Base-by-base conservation (phyloP, 1,140 invertebrate species). In the Drosophila setifemur region DNA sequence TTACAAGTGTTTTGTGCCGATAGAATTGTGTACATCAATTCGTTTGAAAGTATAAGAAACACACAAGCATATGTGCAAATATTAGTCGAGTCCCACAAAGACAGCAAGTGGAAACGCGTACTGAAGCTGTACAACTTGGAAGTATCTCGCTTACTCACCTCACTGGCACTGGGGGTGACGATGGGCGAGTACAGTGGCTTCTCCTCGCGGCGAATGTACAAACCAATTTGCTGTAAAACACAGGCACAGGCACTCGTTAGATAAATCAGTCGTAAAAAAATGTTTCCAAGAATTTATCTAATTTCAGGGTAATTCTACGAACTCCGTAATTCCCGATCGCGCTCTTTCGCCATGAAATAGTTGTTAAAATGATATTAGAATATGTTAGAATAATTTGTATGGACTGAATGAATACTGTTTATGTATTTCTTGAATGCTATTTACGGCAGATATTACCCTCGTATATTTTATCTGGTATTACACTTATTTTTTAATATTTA, bases 1-100 rank as follows among this genome's bases (percentile, higher is more conserved):
- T 81, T 82, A 82, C 76, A 86, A 76, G 73, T 76, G 68, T 83
- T 73, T 53, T 40, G 67, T 73, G 45, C 60, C 60, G 63, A 39
- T 69, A 50, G 42, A 52, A 47, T 67, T 63, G 77, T 82, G 60
- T 57, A 52, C 64, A 63, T 57, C 60, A 60, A 67, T 75, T 86
- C 58, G 58, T 85, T 85, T 75, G 72, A 75, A 86, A 81, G 81
- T 86, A 86, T 75, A 85, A 69, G 81, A 85, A 85, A 85, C 72
- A 85, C 58, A 64, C 43, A 64, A 61, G 57, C 57, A 64, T 64
- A 58, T 86, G 81, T 85, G 61, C 75, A 86, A 85, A 85, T 86
- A 85, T 85, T 85, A 85, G 77, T 79, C 50, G 66, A 60, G 66
- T 86, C 45, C 48, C 40, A n/a, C 63, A 78, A 85, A 85, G 66